Base-by-base conservation (phyloP, 2,888 invertebrate species). In the Orthosia gothica region DNA sequence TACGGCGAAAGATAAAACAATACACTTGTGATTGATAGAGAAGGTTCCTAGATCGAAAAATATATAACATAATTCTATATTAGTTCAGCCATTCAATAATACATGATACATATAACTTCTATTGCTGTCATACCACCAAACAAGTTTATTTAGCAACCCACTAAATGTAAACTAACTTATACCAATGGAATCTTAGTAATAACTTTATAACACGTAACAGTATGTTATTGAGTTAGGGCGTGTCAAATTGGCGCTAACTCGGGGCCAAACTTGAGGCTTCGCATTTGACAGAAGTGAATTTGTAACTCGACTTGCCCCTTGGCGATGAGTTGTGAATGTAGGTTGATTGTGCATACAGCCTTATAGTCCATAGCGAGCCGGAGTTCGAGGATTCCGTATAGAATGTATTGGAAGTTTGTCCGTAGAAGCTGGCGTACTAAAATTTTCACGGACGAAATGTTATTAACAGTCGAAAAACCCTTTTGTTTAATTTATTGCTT, bases 321-420 rank as follows among this genome's bases (percentile, higher is more conserved):
- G 89, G 86, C 90, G 89, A 87, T 87, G 82, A 85, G 84, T 87
- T 86, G 84, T 95, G 95, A 95, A 95, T 95, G 91, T 93, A 90
- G 90, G 91, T 91, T 95, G 95, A 95, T 95, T 95, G 93, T 93
- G 90, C 87, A 89, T 89, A 82, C 80, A 87, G 88, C 86, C 83
- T 87, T 79, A 76, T 75, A 79, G 81, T 69, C 83, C 67, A 58
- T 49, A 62, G 68, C 74, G 72, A 69, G 65, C 65, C 49, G 32
- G 54, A 49, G 63, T 79, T 76, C 32, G 45, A 58, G 76, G 85
- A 76, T 86, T 87, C 87, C 79, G 86, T 82, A 85, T 9, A 71
- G 18, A 49, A 32, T 74, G 61, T 74, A 67, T 63, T 75, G n/a
- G n/a, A n/a, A 70, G 47, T 70, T 65, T 45, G 13, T 20, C n/a